Evolutionary conservation across 2,888 invertebrate species (phyloP).

Genomic region (Drosophila lutescens): DNA sequence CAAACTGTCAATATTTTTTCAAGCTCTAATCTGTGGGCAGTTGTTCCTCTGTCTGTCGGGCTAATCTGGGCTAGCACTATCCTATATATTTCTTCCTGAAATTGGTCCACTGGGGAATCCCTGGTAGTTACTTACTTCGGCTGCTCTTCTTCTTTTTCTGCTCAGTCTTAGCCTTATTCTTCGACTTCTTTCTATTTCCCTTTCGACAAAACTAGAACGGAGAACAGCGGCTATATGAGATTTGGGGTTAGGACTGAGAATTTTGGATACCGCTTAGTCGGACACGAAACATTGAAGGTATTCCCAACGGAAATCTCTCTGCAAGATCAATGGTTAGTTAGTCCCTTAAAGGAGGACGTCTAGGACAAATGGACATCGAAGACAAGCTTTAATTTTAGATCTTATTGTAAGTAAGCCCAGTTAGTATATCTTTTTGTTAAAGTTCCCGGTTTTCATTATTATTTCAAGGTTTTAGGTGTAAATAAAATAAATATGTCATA

Average conservation of each 20-base stretch:
- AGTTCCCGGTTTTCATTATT: neutral
- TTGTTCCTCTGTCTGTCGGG: neutral
- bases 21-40: neutral
- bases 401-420: neutral
- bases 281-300: conserved; percentile 30
- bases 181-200: conserved; percentile 66
- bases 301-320: neutral
- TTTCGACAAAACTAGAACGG: conserved; percentile 75
- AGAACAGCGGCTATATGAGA: conserved; percentile 35
- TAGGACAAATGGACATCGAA: too few species aligned
- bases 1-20: too few species aligned
- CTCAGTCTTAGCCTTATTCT: conserved; percentile 57
- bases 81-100: neutral
- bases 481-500: too few species aligned
- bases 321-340: neutral
- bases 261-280: conserved; percentile 59
- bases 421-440: neutral
- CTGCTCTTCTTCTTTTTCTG: conserved; percentile 42
- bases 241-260: neutral
- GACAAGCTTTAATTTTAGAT: neutral
- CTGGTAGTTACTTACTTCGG: conserved; percentile 59
- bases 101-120: neutral
- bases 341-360: neutral
- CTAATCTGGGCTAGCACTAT: conserved; percentile 32
- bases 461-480: neutral